A percentile compares a stretch with the other conserved stretches of the same genome.
Evolutionary conservation across 2,797 vertebrate species (phyloP).

Genomic region (Cryptoprocta ferox): DNA sequence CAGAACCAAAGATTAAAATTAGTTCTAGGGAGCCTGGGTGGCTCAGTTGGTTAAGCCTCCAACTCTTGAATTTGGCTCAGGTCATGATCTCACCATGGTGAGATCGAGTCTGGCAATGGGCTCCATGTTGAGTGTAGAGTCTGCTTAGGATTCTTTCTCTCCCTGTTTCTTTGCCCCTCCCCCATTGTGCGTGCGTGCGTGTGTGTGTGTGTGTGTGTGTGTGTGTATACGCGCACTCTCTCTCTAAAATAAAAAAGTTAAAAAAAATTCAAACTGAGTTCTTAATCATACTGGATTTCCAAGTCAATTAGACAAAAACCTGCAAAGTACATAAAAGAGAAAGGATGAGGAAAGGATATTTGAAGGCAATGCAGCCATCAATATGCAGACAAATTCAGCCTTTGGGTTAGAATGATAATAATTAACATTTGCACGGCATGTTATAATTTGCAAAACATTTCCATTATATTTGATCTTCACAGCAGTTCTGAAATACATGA

Average conservation of each 20-base stretch:
- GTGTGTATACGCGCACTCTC: too few species aligned
- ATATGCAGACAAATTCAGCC: neutral
- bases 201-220: too few species aligned
- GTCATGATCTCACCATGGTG: too few species aligned
- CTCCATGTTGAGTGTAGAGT: too few species aligned
- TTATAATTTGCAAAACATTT: neutral
- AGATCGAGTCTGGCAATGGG: too few species aligned
- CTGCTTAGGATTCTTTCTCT: too few species aligned
- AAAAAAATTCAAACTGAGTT: neutral
- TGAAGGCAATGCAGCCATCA: neutral
- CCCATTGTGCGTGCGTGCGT: too few species aligned
- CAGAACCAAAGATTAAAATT: neutral
- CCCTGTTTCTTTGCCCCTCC: too few species aligned
- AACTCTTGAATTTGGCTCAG: too few species aligned
- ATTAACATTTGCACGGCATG: neutral
- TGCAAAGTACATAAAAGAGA: neutral
- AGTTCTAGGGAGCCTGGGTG: neutral
- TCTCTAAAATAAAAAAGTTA: too few species aligned
- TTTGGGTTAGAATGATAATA: neutral
- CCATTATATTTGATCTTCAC: neutral
- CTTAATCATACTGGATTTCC: neutral
- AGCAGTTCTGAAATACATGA: neutral
- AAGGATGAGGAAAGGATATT: neutral
- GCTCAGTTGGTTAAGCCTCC: too few species aligned
- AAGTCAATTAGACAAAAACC: neutral